Evolutionary conservation across 2,888 invertebrate genomes (phyloP), one percentile per base, ranked within the genome.

Genomic region (Bombylius major): DNA sequence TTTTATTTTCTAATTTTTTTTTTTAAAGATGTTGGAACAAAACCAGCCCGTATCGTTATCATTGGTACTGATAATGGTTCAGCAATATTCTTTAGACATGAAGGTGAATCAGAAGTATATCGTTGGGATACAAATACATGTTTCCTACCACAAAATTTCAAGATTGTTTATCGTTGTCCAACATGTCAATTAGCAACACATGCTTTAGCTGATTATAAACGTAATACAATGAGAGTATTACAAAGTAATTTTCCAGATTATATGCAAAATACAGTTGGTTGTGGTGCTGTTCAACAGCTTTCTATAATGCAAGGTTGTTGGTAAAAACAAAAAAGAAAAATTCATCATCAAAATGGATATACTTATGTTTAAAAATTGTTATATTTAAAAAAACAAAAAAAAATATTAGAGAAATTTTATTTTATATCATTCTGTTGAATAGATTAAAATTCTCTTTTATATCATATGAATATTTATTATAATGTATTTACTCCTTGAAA

Each of bases 201-300:
- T 59, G 81, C 78, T 0, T 67, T 80, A 45, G 76, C 82, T 11
- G 83, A 82, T 63, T 76, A 78, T 64, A 77, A 75, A 61, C 73
- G 77, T 49, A 75, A 76, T 50, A 72, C 77, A 54, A 81, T 83
- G 77, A 73, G 82, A 52, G 77, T 79, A 1, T 66, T 83, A 58
- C 80, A 82, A 65, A 81, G 81, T 63, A 83, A 82, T 68, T 83
- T 82, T 69, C 79, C 78, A 3, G 82, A 82, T 70, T 84, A 76
- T 63, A 77, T 83, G 67, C 77, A 79, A 59, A 78, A 78, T 60
- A 79, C 78, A 31, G 79, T 82, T 46, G 83, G 82, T 33, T 82
- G 82, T 63, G 81, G 81, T 3, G 78, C 79, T 47, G 75, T 79
- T 46, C 82, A 82, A 64, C 77, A 78, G 51, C 67, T 81, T 48